phyloP scores from a whole-genome alignment of 1,140 invertebrate species.

The Latrodectus geometricus region DNA sequence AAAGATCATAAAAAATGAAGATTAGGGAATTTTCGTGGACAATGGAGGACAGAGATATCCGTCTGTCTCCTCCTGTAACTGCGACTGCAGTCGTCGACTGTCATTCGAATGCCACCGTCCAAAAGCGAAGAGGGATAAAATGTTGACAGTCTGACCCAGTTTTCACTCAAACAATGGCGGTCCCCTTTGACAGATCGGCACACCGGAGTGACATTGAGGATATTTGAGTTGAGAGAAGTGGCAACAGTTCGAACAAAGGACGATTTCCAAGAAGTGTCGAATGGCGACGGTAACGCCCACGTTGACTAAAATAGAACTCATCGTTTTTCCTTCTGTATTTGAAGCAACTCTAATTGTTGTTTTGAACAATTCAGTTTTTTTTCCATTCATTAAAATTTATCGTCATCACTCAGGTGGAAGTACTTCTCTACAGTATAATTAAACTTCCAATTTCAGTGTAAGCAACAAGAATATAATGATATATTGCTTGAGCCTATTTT shows the following conservation, averaged over 20 bases:
- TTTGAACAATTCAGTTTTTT: background rate
- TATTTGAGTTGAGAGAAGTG: slow-evolving; percentile 5
- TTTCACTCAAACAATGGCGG: slow-evolving; percentile 26
- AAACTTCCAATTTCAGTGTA: background rate
- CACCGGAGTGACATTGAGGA: slow-evolving; percentile 23
- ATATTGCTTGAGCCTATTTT: no score
- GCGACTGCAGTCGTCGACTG: slow-evolving; percentile 3
- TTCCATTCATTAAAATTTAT: background rate
- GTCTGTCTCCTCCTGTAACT: slow-evolving; percentile 7
- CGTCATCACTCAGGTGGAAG: no score
- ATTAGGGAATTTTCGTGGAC: background rate
- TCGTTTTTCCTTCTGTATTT: background rate
- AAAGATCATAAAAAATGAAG: background rate
- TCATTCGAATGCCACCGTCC: slow-evolving; percentile 6
- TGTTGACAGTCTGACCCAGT: slow-evolving; percentile 34
- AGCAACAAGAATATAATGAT: no score
- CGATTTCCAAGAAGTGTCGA: slow-evolving; percentile 3
- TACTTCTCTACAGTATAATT: background rate
- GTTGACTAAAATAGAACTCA: background rate
- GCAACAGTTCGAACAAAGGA: slow-evolving; percentile 10
- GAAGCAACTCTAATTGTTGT: no score
- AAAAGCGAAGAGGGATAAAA: background rate
- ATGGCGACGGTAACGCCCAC: background rate
- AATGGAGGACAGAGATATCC: background rate
- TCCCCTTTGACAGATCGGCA: slow-evolving; percentile 26